Conservation (phyloP, 2,797 vertebrate genomes). For the Crypturellus tataupa region DNA sequence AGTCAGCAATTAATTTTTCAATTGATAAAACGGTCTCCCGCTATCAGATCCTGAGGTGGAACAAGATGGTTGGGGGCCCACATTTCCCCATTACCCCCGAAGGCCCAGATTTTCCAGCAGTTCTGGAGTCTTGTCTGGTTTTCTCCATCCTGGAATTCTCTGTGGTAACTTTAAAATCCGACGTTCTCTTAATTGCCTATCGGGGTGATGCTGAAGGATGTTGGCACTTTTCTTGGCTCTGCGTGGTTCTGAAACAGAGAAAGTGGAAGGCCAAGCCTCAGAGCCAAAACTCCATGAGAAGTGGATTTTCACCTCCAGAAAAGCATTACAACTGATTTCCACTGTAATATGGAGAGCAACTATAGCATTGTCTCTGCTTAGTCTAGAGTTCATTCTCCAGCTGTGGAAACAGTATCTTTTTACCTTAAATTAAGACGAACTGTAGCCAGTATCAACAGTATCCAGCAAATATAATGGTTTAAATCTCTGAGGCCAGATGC, state of each 20-base stretch:
- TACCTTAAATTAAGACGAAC: constrained; percentile 24
- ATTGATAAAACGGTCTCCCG: not conserved
- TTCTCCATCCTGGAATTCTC: not conserved
- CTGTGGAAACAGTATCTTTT: constrained; percentile 53
- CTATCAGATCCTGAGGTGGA: not conserved
- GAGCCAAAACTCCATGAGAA: constrained; percentile 27
- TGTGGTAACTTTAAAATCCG: not conserved
- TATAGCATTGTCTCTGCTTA: not conserved
- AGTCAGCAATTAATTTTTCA: constrained; percentile 27
- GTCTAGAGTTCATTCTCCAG: constrained; percentile 46
- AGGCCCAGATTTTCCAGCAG: not conserved
- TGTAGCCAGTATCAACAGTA: constrained; percentile 32
- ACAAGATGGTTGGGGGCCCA: not conserved
- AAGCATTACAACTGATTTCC: constrained; percentile 37
- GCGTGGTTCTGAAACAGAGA: constrained; percentile 21
- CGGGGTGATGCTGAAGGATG: not conserved
- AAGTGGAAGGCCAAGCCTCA: not conserved
- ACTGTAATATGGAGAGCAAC: not conserved
- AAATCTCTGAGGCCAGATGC: not conserved
- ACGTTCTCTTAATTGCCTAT: not conserved
- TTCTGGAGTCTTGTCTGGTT: not conserved
- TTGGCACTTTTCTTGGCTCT: constrained; percentile 20
- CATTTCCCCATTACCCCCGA: not conserved
- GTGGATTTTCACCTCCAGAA: constrained; percentile 50
- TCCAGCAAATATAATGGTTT: not conserved